Conservation (phyloP, 2,888 invertebrate genomes). For the Macrophya annulata region DNA sequence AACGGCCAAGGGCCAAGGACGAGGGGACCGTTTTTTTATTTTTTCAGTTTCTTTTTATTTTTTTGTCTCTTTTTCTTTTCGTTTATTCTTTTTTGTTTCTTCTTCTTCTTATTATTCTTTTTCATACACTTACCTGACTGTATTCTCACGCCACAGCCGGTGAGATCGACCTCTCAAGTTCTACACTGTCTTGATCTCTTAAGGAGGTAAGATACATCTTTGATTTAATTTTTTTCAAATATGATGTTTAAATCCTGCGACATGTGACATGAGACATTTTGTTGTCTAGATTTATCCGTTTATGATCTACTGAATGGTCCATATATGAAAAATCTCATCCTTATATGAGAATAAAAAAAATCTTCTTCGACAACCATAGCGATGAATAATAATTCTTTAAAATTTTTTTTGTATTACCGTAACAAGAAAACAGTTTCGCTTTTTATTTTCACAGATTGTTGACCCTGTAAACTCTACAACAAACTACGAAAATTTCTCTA, state of each 20-base stretch:
- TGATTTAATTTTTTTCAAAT: background rate
- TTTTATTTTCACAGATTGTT: background rate
- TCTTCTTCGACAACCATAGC: background rate
- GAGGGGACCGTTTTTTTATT: background rate
- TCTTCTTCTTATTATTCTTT: background rate
- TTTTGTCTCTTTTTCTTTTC: background rate
- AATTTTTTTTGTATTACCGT: background rate
- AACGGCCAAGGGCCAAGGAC: constrained; percentile 34
- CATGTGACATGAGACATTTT: background rate
- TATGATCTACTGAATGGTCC: background rate
- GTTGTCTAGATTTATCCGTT: background rate
- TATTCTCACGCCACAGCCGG: constrained; percentile 5
- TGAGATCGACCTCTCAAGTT: background rate
- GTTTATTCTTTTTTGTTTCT: background rate
- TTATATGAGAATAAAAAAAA: background rate
- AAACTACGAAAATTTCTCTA: background rate
- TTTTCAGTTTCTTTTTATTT: background rate
- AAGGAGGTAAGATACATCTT: too few species aligned
- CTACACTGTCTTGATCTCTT: background rate
- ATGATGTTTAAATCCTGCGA: background rate
- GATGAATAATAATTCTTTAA: background rate
- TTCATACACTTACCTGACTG: constrained; percentile 16
- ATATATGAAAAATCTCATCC: too few species aligned
- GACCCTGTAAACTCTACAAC: background rate
- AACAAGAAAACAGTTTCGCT: background rate